Percentiles rank a stretch among this genome's conserved stretches.
Evolutionary conservation across 2,888 invertebrate species (phyloP).

Genomic region (Hypsopygia costalis): DNA sequence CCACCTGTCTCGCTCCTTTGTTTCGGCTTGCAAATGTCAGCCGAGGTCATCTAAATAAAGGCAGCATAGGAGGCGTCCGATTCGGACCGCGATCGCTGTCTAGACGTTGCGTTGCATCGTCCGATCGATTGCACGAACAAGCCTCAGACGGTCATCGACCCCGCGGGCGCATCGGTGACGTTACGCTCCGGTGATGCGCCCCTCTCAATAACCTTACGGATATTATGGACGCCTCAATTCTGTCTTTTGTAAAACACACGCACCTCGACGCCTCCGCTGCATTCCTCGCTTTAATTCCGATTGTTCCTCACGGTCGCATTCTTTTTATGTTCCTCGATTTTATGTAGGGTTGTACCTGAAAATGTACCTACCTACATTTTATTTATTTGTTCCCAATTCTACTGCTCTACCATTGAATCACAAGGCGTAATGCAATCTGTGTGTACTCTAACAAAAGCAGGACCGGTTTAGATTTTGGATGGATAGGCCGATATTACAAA

Average conservation of each 20-base stretch:
- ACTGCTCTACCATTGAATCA: constrained; percentile 29
- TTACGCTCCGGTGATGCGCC: constrained; percentile 77
- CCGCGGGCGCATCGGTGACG: constrained; percentile 78
- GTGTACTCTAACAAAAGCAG: constrained; percentile 37
- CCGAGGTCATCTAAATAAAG: constrained; percentile 78
- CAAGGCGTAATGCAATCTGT: constrained; percentile 46
- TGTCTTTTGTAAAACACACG: constrained; percentile 37
- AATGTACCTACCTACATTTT: constrained; percentile 11
- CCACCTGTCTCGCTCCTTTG: constrained; percentile 76
- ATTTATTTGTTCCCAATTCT: constrained; percentile 10
- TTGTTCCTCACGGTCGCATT: constrained; percentile 1
- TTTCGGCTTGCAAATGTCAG: constrained; percentile 76
- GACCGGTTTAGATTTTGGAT: constrained; percentile 49
- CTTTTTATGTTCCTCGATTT: constrained; percentile 8
- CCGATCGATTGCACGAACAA: constrained; percentile 76
- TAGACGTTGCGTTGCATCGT: constrained; percentile 76
- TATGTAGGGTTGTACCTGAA: constrained; percentile 1
- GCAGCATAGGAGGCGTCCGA: constrained; percentile 64
- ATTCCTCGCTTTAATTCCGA: constrained; percentile 27
- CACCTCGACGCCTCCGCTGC: constrained; percentile 32
- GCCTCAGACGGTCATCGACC: constrained; percentile 77
- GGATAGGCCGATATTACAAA: constrained; percentile 34
- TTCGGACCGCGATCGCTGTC: constrained; percentile 71
- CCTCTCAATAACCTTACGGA: constrained; percentile 64
- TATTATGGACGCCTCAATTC: constrained; percentile 48